phyloP scores from a whole-genome alignment of 1,140 invertebrate species.

The Papilio aristodemus region DNA sequence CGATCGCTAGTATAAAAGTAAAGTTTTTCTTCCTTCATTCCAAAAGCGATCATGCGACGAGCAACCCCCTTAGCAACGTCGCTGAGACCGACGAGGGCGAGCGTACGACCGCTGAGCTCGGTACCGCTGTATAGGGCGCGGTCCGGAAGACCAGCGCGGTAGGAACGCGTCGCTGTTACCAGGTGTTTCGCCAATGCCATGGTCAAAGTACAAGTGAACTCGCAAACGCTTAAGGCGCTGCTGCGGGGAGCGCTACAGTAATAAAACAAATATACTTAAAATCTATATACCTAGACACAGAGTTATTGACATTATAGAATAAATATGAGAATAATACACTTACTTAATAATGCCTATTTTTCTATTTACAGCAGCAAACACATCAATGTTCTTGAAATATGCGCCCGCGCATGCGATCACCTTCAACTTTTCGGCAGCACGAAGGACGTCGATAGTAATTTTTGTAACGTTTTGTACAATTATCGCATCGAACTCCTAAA shows the following conservation, averaged over 20 bases:
- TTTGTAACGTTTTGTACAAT: neutral
- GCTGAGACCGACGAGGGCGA: slow-evolving; percentile 96
- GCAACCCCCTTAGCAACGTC: slow-evolving; percentile 97
- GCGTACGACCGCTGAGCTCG: slow-evolving; percentile 94
- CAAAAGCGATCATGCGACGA: slow-evolving; percentile 95
- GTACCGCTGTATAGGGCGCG: slow-evolving; percentile 93
- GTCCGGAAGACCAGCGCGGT: slow-evolving; percentile 97
- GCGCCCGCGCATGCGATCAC: neutral
- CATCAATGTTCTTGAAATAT: neutral
- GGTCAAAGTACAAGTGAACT: slow-evolving; percentile 96
- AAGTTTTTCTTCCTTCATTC: no score
- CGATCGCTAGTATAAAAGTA: no score
- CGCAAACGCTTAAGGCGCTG: slow-evolving; percentile 97
- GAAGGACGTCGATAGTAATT: neutral
- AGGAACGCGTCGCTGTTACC: slow-evolving; percentile 88
- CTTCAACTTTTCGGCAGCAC: neutral
- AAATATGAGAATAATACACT: neutral
- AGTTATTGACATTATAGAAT: no score
- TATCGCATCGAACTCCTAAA: neutral
- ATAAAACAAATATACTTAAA: neutral
- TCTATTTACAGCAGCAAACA: neutral
- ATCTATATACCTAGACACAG: no score
- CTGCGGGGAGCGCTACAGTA: slow-evolving; percentile 93
- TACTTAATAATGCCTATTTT: neutral
- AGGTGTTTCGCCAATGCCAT: slow-evolving; percentile 91